A percentile compares a stretch with the other conserved stretches of the same genome.
Conservation (phyloP, 1,140 invertebrate species). For the Ephestia elutella region DNA sequence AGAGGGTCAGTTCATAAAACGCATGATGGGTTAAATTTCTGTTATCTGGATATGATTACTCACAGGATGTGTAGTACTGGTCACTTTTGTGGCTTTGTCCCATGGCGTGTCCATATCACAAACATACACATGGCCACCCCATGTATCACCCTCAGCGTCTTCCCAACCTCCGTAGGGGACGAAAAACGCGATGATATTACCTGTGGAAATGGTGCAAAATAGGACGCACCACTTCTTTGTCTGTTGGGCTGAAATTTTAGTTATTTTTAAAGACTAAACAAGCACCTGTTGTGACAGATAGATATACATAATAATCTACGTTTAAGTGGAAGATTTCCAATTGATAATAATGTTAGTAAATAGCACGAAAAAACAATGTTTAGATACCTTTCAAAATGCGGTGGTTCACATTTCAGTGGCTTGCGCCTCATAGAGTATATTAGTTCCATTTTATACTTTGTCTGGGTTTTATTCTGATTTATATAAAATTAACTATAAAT, state of each 20-base stretch:
- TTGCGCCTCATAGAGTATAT: constrained; percentile 76
- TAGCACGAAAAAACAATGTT: too few species aligned
- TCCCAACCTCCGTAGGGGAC: constrained; percentile 80
- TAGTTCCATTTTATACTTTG: constrained; percentile 69
- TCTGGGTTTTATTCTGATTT: too few species aligned
- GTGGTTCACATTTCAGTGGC: constrained; percentile 66
- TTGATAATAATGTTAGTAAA: too few species aligned
- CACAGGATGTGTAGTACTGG: constrained; percentile 55
- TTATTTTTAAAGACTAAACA: background rate
- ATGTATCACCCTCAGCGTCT: constrained; percentile 79
- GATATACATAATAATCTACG: too few species aligned
- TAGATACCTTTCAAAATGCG: constrained; percentile 73
- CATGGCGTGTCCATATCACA: constrained; percentile 91
- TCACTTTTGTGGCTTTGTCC: constrained; percentile 84
- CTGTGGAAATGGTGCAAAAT: constrained; percentile 83
- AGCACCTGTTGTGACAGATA: too few species aligned
- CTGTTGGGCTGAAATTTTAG: constrained; percentile 49
- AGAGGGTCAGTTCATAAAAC: too few species aligned
- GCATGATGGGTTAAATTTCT: too few species aligned
- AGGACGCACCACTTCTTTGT: constrained; percentile 69
- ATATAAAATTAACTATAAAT: too few species aligned
- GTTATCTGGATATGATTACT: constrained; percentile 31
- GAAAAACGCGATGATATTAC: constrained; percentile 89
- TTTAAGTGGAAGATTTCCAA: too few species aligned
- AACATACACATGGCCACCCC: constrained; percentile 88